Evolutionary conservation across 2,113 vertebrate species (phyloP).

Genomic region (Phaethon lepturus): DNA sequence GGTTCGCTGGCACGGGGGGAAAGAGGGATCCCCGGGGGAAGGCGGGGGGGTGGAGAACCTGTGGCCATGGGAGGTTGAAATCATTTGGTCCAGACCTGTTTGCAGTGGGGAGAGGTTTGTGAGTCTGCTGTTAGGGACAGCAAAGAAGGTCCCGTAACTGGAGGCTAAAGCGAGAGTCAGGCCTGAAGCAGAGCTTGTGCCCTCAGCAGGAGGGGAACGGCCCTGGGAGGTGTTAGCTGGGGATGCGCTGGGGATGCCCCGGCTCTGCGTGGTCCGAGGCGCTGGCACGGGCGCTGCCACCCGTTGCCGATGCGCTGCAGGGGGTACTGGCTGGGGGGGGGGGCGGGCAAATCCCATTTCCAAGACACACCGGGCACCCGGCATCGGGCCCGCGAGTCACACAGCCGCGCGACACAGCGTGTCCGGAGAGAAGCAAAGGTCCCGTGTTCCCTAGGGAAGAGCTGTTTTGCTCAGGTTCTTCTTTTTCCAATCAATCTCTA

Average conservation of each 20-base stretch:
- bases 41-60: accelerated
- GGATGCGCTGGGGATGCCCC: neutral
- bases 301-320: neutral
- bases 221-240: neutral
- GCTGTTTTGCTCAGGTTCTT: accelerated
- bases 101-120: neutral
- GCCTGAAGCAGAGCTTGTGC: neutral
- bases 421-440: neutral
- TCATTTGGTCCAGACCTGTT: neutral
- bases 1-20: neutral
- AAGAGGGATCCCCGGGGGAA: accelerated
- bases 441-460: neutral
- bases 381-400: neutral
- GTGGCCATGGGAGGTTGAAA: neutral
- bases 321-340: neutral
- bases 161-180: neutral
- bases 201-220: neutral
- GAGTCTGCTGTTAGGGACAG: neutral
- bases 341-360: neutral
- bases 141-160: neutral
- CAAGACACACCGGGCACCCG: neutral
- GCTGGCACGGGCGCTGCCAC: neutral
- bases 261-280: accelerated
- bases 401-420: neutral
- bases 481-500: neutral